These are phyloP conservation scores for Papilio protenor DNA, from an alignment of 2,888 invertebrate species.

Conservation along the genomic window DNA sequence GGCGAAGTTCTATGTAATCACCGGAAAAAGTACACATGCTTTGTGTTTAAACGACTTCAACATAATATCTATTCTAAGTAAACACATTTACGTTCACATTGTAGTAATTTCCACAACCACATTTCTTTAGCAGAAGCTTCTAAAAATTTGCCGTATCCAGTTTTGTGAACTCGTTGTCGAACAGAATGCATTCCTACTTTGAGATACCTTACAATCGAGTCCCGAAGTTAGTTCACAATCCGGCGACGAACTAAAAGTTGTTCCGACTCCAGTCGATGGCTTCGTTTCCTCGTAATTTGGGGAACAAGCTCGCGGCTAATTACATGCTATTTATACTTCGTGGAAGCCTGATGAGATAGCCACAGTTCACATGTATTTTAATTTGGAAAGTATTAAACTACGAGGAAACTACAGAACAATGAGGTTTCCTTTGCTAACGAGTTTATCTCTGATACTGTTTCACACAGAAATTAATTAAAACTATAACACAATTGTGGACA, in stretches of 20 bases:
- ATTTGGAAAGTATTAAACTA: conserved; percentile 17
- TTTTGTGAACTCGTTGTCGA: neutral
- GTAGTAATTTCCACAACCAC: neutral
- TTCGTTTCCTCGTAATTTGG: conserved; percentile 38
- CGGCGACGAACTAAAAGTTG: conserved; percentile 47
- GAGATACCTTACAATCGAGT: conserved; percentile 54
- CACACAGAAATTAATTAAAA: conserved; percentile 16
- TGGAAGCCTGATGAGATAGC: neutral
- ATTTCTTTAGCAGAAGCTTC: neutral
- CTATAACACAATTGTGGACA: neutral
- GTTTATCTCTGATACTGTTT: conserved; percentile 9
- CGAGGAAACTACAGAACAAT: conserved; percentile 13
- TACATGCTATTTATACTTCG: conserved; percentile 19
- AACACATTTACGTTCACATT: neutral
- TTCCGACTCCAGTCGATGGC: conserved; percentile 42
- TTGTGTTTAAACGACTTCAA: neutral
- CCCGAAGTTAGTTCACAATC: conserved; percentile 47
- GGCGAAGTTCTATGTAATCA: neutral
- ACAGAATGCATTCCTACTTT: conserved; percentile 41
- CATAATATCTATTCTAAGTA: neutral
- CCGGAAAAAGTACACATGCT: neutral
- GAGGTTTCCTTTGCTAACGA: conserved; percentile 19
- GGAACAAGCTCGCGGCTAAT: conserved; percentile 33
- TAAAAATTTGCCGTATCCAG: neutral
- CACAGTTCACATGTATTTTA: conserved; percentile 7